Percentiles rank a stretch among this genome's conserved stretches.
phyloP scores from a whole-genome alignment of 1,140 invertebrate species.

The Tribolium madens region DNA sequence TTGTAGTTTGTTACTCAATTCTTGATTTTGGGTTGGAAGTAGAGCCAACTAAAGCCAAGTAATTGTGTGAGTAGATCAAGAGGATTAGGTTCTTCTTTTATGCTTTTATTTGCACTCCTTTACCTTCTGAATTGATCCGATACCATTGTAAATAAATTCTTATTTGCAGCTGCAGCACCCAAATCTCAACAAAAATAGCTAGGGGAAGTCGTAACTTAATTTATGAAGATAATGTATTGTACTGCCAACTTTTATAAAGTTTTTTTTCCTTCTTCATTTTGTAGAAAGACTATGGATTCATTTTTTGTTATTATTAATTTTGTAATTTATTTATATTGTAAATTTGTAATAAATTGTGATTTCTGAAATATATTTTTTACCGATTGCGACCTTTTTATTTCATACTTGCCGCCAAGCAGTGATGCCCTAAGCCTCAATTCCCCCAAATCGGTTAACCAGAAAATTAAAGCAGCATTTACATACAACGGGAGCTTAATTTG shows the following conservation, averaged over 20 bases:
- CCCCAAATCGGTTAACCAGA: background rate
- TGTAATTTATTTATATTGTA: slow-evolving; percentile 57
- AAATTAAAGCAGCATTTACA: background rate
- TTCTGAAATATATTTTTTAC: slow-evolving; percentile 44
- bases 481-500: background rate
- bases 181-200: slow-evolving; percentile 48
- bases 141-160: slow-evolving; percentile 47
- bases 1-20: slow-evolving; percentile 17
- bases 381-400: background rate
- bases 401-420: background rate
- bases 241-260: slow-evolving; percentile 47
- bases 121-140: slow-evolving; percentile 29
- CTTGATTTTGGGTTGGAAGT: slow-evolving; percentile 19
- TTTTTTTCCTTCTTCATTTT: slow-evolving; percentile 43
- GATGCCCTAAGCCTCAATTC: background rate
- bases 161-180: slow-evolving; percentile 38
- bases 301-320: slow-evolving; percentile 52
- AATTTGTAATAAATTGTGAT: slow-evolving; percentile 50
- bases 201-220: slow-evolving; percentile 37
- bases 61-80: slow-evolving; percentile 21
- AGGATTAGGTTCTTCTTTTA: slow-evolving; percentile 33
- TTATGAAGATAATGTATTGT: slow-evolving; percentile 41
- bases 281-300: slow-evolving; percentile 50
- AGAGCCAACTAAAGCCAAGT: slow-evolving; percentile 34
- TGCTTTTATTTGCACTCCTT: slow-evolving; percentile 44